Conservation (phyloP, 2,797 vertebrate genomes). For the Catamblyrhynchus diadema region DNA sequence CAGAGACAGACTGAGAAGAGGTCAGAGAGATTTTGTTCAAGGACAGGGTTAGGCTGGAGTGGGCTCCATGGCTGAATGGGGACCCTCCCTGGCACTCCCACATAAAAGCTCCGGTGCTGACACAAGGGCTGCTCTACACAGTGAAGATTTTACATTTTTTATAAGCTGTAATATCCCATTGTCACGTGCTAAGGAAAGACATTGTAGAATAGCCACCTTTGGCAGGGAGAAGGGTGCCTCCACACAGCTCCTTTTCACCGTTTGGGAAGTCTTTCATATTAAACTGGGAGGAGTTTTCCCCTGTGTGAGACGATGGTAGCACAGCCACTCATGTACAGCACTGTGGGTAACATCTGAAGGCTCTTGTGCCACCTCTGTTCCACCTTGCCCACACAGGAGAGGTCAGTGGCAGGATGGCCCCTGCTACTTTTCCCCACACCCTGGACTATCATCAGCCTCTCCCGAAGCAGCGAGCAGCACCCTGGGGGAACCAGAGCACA, state of each 20-base stretch:
- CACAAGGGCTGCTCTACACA: background rate
- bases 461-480: background rate
- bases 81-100: background rate
- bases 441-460: background rate
- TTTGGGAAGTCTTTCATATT: background rate
- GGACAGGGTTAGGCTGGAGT: background rate
- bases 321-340: background rate
- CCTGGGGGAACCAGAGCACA: background rate
- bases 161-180: background rate
- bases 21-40: background rate
- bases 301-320: rapidly evolving
- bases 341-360: background rate
- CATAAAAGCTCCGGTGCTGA: background rate
- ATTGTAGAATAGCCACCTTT: background rate
- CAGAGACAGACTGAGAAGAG: background rate
- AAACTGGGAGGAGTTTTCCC: background rate
- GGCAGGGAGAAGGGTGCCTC: background rate
- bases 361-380: background rate
- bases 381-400: background rate
- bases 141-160: background rate
- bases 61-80: background rate
- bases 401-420: background rate
- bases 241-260: background rate
- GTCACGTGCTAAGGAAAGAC: background rate
- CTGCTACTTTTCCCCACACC: background rate